Base-by-base conservation (phyloP, 2,113 vertebrate genomes). In the Marmota flaviventris region DNA sequence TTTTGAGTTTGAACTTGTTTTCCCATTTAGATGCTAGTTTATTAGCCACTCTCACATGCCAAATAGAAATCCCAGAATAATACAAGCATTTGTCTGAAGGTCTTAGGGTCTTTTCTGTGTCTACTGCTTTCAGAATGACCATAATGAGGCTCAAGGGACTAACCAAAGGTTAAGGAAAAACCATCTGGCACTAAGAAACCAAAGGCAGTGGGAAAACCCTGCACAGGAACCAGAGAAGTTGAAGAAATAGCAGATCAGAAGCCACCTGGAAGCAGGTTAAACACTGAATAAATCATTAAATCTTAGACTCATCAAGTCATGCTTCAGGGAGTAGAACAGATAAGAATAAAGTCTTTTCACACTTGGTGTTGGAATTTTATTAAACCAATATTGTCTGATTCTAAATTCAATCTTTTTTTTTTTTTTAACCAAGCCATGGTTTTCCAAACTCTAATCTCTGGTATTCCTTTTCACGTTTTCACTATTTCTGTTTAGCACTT, bases 281-380 rank as follows among this genome's bases (percentile, higher is more conserved):
- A 65, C 17, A 48, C 27, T 67, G 72, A 67, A 42, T 39, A 82
- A 95, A 67, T 51, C 3, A 34, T 69, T 83, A 87, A 81, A 53
- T 58, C 61, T 78, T 45, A 56, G 22, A 77, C 8, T 86, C 58
- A 70, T 7, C 0, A 5, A 45, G 11, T 67, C 63, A 72, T 96
- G 32, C 17, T 93, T 65, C 51, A 92, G 48, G 93, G 93, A 77
- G n/a, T 56, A 91, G n/a, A 94, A 73, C n/a, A 67, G 56, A 76
- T 56, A 51, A 76, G 67, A 73, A 95, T 85, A 63, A 82, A 78
- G 42, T 25, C 58, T n/a, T 87, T 34, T 39, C 69, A 96, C 56
- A 92, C 81, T 79, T 34, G 32, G 11, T 42, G 32, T 73, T 87
- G 73, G 65, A 45, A 88, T 94, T 39, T 29, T 93, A 86, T 37